These are phyloP conservation scores for Thecophora atra DNA, from an alignment of 2,888 invertebrate species.

Conservation along the genomic window DNA sequence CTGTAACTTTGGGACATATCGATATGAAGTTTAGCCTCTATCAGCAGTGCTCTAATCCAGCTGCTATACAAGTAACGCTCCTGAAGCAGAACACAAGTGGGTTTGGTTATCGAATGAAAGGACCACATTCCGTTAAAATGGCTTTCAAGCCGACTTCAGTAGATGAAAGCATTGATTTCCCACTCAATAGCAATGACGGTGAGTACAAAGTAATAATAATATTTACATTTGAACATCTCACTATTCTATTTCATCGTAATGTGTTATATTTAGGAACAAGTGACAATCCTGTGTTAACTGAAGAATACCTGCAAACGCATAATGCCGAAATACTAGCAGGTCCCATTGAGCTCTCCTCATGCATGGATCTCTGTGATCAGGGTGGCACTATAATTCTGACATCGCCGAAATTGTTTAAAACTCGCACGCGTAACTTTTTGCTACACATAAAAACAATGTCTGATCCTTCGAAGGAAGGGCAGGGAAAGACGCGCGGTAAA, in stretches of 20 bases:
- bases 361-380: slow-evolving; percentile 85
- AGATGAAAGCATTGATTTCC: slow-evolving; percentile 63
- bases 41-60: slow-evolving; percentile 77
- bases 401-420: slow-evolving; percentile 83
- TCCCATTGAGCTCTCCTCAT: slow-evolving; percentile 82
- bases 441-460: slow-evolving; percentile 78
- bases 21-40: slow-evolving; percentile 88
- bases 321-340: slow-evolving; percentile 92
- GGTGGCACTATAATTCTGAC: slow-evolving; percentile 86
- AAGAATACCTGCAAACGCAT: slow-evolving; percentile 84
- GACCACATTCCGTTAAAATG: slow-evolving; percentile 62
- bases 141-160: slow-evolving; percentile 66
- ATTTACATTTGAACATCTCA: too few relatives aligned
- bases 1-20: slow-evolving; percentile 84
- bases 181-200: slow-evolving; percentile 46
- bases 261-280: slow-evolving; percentile 53
- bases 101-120: slow-evolving; percentile 71
- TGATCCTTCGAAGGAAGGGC: slow-evolving; percentile 73
- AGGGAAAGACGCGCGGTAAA: slow-evolving; percentile 64
- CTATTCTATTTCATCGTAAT: slow-evolving; percentile 4
- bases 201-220: slow-evolving; percentile 59
- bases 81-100: slow-evolving; percentile 76
- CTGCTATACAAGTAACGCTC: slow-evolving; percentile 80
- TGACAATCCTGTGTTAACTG: slow-evolving; percentile 81
- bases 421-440: slow-evolving; percentile 80